Evolutionary conservation across 2,888 invertebrate species (phyloP).

Genomic region (Platypus cylindrus): DNA sequence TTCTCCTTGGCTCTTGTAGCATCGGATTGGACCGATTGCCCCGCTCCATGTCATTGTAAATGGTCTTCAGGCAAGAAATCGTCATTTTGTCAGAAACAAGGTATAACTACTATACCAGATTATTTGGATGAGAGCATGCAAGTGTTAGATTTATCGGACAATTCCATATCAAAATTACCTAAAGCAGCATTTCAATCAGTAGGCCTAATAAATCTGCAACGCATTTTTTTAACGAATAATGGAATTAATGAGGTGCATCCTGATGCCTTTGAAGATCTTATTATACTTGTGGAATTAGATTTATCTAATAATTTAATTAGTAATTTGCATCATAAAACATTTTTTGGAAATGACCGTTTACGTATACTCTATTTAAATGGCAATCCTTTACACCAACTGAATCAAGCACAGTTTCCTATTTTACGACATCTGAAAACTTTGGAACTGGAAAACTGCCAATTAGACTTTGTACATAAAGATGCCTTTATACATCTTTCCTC

Average conservation of each 20-base stretch:
- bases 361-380: constrained; percentile 66
- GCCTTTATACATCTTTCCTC: constrained; percentile 64
- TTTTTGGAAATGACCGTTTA: constrained; percentile 72
- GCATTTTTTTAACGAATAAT: constrained; percentile 65
- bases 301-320: constrained; percentile 70
- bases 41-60: constrained; percentile 76
- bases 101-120: constrained; percentile 64
- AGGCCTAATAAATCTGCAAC: constrained; percentile 72
- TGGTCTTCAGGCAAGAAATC: constrained; percentile 88
- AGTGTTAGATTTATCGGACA: constrained; percentile 73
- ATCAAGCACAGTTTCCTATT: constrained; percentile 67
- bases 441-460: constrained; percentile 67
- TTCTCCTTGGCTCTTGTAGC: constrained; percentile 40
- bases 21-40: constrained; percentile 79
- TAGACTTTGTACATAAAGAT: constrained; percentile 60
- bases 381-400: constrained; percentile 63
- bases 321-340: constrained; percentile 63
- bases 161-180: constrained; percentile 60
- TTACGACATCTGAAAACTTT: constrained; percentile 69
- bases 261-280: constrained; percentile 76
- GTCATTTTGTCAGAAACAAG: constrained; percentile 71
- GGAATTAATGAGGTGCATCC: constrained; percentile 63
- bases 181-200: constrained; percentile 67
- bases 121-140: constrained; percentile 65
- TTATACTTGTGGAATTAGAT: constrained; percentile 77